Base-by-base conservation (phyloP, 2,113 vertebrate species). In the Corythoichthys haematopterus region DNA sequence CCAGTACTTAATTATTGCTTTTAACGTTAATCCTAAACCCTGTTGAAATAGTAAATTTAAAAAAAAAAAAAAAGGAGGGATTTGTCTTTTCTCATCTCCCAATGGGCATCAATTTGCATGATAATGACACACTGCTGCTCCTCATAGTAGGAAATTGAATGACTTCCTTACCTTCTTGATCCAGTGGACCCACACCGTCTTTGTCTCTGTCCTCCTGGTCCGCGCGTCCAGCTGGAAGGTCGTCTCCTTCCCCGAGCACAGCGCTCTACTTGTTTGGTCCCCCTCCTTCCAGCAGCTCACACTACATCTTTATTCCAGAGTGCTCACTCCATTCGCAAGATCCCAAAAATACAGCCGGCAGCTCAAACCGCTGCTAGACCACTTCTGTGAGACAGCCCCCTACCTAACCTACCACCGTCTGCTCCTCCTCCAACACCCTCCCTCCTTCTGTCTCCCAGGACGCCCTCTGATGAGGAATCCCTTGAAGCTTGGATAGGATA, bases 281-380 rank as follows among this genome's bases (percentile, higher is more conserved):
- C 75, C 79, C 80, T 83, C 85, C 82, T 76, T 79, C 83, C 76
- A 78, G 71, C 78, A 69, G 72, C 84, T 90, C 87, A 93, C 90
- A 92, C 91, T 92, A 90, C 90, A 93, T 92, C 92, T 91, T 92
- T 93, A 93, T 91, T 90, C 87, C 88, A 81, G 74, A 82, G 74
- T 58, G 80, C 84, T 85, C 70, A 66, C 79, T 89, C 88, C 86
- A 88, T 87, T 90, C 88, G 87, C 80, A 81, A 88, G 88, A 78
- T 85, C 79, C 88, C 85, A 85, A 88, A 91, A 91, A 92, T 91
- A 90, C 74, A 85, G 79, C 79, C 64, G 74, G 70, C 71, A 79
- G 73, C 57, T 68, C 43, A 70, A 74, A 75, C 72, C 43, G 68
- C 72, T 68, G 76, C 60, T n/a, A 62, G 60, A 62, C 64, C 65